Conservation (phyloP, 2,797 vertebrate species). For the Oreochromis mossambicus region DNA sequence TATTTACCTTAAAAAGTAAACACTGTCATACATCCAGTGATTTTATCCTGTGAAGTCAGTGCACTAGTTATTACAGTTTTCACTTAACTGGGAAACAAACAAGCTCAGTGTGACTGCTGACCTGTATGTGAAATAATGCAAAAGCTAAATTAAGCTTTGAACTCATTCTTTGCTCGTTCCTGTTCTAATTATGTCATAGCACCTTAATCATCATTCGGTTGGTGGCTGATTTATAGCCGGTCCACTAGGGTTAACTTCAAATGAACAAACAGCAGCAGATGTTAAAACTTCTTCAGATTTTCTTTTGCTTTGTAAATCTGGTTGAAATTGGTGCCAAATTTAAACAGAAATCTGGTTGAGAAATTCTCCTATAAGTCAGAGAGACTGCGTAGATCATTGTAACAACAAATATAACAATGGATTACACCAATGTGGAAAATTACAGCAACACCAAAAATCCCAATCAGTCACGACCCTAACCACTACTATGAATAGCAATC, state of each 20-base stretch:
- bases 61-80: background rate
- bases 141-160: background rate
- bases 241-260: background rate
- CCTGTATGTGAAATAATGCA: background rate
- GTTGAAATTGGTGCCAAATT: background rate
- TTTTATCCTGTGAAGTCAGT: background rate
- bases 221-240: background rate
- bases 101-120: background rate
- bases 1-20: background rate
- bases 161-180: background rate
- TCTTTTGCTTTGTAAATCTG: background rate
- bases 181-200: background rate
- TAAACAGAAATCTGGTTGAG: background rate
- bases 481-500: background rate
- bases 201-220: background rate
- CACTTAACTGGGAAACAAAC: background rate
- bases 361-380: background rate
- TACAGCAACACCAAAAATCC: background rate
- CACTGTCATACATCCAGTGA: background rate
- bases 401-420: background rate
- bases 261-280: background rate
- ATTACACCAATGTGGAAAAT: background rate
- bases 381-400: background rate
- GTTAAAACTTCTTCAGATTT: background rate
- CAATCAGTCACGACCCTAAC: background rate